Evolutionary conservation across 2,113 vertebrate species (phyloP).

Genomic region (Promerops cafer): DNA sequence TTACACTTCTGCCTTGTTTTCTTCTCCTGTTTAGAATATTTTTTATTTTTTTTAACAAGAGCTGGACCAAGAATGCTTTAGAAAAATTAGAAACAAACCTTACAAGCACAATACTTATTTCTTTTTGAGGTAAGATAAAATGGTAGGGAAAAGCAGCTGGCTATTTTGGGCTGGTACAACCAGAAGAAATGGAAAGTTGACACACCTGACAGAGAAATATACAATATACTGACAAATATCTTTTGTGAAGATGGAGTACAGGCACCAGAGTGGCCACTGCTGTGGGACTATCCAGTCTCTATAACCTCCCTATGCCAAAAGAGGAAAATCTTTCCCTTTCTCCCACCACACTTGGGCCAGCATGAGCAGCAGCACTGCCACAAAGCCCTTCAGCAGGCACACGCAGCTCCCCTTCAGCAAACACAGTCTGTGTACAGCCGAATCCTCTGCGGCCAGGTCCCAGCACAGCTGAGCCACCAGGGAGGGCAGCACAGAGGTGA

Average conservation of each 20-base stretch:
- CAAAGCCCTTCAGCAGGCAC: not conserved
- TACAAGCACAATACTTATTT: not conserved
- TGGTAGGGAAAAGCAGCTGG: not conserved
- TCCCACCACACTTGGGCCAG: not conserved
- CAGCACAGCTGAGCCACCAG: not conserved
- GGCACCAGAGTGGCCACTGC: not conserved
- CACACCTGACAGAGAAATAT: not conserved
- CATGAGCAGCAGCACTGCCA: not conserved
- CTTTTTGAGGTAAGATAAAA: not conserved
- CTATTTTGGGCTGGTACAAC: not conserved
- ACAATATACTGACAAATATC: no score
- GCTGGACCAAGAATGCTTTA: not conserved
- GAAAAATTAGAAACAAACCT: not conserved
- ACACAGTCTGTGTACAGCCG: not conserved
- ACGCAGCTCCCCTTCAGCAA: not conserved
- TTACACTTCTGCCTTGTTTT: not conserved
- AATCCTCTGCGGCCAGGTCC: not conserved
- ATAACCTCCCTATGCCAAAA: not conserved
- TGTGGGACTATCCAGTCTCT: not conserved
- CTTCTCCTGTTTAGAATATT: not conserved
- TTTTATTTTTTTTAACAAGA: not conserved
- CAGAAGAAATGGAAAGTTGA: not conserved
- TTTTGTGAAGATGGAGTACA: not conserved
- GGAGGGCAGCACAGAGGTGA: not conserved
- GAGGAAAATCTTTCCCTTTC: not conserved